A percentile compares a stretch with the other conserved stretches of the same genome.
These are phyloP conservation scores for Temnothorax longispinosus DNA, from an alignment of 1,140 invertebrate genomes.

Conservation along the genomic window DNA sequence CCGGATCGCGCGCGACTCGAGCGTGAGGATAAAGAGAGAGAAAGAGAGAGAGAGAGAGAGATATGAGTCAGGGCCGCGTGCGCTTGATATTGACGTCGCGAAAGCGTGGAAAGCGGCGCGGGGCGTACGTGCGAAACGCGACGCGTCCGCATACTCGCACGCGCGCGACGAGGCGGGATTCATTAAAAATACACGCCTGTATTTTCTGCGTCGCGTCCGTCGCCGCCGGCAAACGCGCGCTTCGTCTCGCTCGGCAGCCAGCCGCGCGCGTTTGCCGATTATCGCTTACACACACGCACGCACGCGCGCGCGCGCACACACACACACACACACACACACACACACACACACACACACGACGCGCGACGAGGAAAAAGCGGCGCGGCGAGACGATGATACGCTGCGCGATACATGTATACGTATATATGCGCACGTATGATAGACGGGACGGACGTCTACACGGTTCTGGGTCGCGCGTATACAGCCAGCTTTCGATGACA, in stretches of 20 bases:
- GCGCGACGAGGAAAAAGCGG: slow-evolving; percentile 49
- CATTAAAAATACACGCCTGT: slow-evolving; percentile 67
- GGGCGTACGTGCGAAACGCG: slow-evolving; percentile 42
- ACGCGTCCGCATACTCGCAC: slow-evolving; percentile 49
- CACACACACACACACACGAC: slow-evolving; percentile 31
- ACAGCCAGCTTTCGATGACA: not conserved
- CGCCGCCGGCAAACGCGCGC: slow-evolving; percentile 4
- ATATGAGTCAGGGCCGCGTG: not conserved
- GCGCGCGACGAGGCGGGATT: slow-evolving; percentile 8
- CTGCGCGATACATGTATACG: not conserved
- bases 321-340: slow-evolving; percentile 50
- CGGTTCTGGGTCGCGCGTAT: not conserved
- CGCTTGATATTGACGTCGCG: slow-evolving; percentile 42
- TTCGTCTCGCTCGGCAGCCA: slow-evolving; percentile 38
- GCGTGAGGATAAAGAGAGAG: slow-evolving; percentile 13
- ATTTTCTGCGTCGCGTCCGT: slow-evolving; percentile 71
- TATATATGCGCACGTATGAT: not conserved
- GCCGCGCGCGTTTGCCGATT: slow-evolving; percentile 71
- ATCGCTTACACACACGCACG: slow-evolving; percentile 62
- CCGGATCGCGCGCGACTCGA: not conserved
- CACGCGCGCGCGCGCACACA: not conserved
- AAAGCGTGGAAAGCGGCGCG: slow-evolving; percentile 23
- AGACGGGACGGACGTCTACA: not conserved
- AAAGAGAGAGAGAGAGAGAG: not conserved
- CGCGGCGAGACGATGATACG: not conserved